These are phyloP conservation scores for Megamerina dolium DNA, from an alignment of 2,888 invertebrate genomes.

Conservation along the genomic window DNA sequence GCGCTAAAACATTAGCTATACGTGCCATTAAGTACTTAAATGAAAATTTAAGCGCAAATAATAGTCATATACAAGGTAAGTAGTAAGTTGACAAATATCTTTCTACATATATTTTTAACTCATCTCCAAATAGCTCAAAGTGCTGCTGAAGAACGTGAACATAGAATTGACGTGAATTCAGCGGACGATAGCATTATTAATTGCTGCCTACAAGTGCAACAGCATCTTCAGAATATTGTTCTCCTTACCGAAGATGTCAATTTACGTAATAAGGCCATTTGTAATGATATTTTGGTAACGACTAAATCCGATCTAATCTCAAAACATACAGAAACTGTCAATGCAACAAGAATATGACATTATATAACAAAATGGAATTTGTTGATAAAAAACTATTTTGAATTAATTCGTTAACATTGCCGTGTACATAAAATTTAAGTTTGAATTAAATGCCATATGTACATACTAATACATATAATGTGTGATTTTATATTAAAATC, in stretches of 20 bases:
- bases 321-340: slow-evolving; percentile 18
- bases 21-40: slow-evolving; percentile 40
- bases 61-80: slow-evolving; percentile 29
- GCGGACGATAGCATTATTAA: slow-evolving; percentile 54
- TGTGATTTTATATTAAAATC: no score
- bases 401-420: no score
- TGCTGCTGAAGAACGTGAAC: slow-evolving; percentile 47
- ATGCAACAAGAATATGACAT: no score
- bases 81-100: neutral
- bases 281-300: slow-evolving; percentile 44
- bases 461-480: no score
- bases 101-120: neutral
- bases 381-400: no score
- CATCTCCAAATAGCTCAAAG: slow-evolving; percentile 45
- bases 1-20: slow-evolving; percentile 23
- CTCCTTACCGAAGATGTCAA: slow-evolving; percentile 53
- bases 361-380: no score
- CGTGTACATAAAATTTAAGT: no score
- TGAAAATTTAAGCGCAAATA: slow-evolving; percentile 29
- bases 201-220: slow-evolving; percentile 50
- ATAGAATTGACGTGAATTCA: slow-evolving; percentile 44
- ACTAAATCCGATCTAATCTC: slow-evolving; percentile 35
- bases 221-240: slow-evolving; percentile 45
- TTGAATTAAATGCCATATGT: no score
- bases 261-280: slow-evolving; percentile 52